phyloP scores from a whole-genome alignment of 2,113 vertebrate genomes.

The Otis tarda region DNA sequence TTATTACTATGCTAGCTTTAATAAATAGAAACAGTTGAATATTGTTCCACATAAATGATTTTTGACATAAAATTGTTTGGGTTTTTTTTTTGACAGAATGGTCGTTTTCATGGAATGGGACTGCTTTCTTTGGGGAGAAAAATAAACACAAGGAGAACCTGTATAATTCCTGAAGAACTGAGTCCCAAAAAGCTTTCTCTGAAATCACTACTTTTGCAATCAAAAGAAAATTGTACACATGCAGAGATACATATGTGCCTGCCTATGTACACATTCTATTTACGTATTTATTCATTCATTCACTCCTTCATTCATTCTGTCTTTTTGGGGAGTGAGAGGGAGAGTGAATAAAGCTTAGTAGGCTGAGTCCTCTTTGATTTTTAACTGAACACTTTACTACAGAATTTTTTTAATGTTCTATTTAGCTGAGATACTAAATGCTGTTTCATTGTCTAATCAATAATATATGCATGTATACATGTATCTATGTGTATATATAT shows the following conservation, averaged over 20 bases:
- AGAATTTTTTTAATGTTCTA: background rate
- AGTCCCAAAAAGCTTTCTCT: background rate
- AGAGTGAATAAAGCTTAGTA: background rate
- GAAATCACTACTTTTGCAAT: background rate
- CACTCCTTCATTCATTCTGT: accelerated
- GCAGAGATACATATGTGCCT: accelerated
- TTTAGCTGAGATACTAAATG: background rate
- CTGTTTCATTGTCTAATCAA: background rate
- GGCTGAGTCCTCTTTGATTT: background rate
- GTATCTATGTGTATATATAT: accelerated
- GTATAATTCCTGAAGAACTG: background rate
- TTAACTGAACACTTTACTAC: background rate
- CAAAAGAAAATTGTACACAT: background rate
- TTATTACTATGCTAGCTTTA: background rate
- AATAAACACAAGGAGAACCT: background rate
- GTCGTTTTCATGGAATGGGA: background rate
- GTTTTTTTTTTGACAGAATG: background rate
- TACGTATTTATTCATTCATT: background rate
- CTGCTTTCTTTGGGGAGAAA: background rate
- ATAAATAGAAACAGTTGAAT: background rate
- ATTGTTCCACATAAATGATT: background rate
- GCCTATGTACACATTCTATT: background rate
- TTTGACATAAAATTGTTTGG: background rate
- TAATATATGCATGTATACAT: background rate
- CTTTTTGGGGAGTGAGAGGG: accelerated